Conservation (phyloP, 2,797 vertebrate genomes). For the Rhinatrema bivittatum region DNA sequence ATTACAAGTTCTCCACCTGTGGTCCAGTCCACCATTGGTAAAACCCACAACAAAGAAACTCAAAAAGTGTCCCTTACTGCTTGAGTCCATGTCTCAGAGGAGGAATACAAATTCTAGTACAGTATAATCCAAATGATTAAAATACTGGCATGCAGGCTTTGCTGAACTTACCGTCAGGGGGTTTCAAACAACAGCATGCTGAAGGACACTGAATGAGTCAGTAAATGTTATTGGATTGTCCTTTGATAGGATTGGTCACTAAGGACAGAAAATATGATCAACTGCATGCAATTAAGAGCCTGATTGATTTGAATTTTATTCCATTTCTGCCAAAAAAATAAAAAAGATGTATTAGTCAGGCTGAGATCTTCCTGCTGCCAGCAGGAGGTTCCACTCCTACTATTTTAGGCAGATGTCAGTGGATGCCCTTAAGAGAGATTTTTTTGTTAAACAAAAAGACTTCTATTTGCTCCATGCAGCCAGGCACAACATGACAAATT, state of each 20-base stretch:
- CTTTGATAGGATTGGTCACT: slow-evolving; percentile 7
- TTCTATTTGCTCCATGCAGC: not conserved
- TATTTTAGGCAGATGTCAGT: not conserved
- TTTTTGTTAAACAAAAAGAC: not conserved
- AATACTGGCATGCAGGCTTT: no score
- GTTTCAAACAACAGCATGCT: no score
- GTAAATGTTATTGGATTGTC: not conserved
- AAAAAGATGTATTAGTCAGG: not conserved
- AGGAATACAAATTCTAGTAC: no score
- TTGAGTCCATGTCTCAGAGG: no score
- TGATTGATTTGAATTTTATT: slow-evolving; percentile 13
- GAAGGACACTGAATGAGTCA: no score
- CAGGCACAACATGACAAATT: not conserved
- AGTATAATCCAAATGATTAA: no score
- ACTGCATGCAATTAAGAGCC: slow-evolving; percentile 16
- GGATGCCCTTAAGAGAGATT: not conserved
- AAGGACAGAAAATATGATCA: slow-evolving; percentile 18
- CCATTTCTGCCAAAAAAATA: slow-evolving; percentile 5
- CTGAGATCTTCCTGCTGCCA: not conserved
- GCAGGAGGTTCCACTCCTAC: not conserved
- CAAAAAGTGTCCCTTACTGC: no score
- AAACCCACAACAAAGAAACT: no score
- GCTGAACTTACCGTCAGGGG: no score
- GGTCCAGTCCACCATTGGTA: no score
- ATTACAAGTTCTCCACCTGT: no score